Conservation (phyloP, 2,113 vertebrate species). For the Menura novaehollandiae region DNA sequence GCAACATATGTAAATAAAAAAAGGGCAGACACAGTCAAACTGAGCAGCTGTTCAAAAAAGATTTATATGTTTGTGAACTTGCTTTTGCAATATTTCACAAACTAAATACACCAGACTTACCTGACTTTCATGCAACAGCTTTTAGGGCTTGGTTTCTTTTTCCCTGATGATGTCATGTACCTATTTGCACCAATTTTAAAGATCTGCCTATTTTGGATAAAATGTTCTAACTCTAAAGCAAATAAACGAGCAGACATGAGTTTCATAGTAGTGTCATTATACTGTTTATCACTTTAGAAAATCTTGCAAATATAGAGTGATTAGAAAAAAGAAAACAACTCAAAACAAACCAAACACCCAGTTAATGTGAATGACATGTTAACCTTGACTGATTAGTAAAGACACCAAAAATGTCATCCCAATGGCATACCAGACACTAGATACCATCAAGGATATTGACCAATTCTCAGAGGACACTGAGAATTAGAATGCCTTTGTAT, state of each 20-base stretch:
- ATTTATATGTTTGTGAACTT: not conserved
- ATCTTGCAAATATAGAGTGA: not conserved
- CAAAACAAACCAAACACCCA: not conserved
- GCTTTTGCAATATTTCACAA: not conserved
- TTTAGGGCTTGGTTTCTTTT: not conserved
- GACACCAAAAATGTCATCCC: conserved; percentile 15
- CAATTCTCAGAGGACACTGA: conserved; percentile 12
- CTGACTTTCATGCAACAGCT: not conserved
- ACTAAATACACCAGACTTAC: not conserved
- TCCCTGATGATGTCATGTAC: not conserved
- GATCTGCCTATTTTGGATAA: not conserved
- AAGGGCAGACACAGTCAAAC: conserved; percentile 7
- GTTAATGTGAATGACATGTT: not conserved
- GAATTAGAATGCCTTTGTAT: conserved; percentile 41
- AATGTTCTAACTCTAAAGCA: not conserved
- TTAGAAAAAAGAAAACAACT: not conserved
- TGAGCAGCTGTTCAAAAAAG: conserved; percentile 3
- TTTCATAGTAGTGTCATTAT: not conserved
- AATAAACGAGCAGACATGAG: not conserved
- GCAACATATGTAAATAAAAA: conserved; percentile 35
- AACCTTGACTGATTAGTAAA: conserved; percentile 29
- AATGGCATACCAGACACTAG: not conserved
- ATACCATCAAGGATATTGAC: conserved; percentile 41
- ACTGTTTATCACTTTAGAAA: not conserved
- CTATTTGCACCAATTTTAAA: not conserved